Percentiles rank a stretch among this genome's conserved stretches.
These are phyloP conservation scores for Bellardia bayeri DNA, from an alignment of 2,888 invertebrate genomes.

Conservation along the genomic window DNA sequence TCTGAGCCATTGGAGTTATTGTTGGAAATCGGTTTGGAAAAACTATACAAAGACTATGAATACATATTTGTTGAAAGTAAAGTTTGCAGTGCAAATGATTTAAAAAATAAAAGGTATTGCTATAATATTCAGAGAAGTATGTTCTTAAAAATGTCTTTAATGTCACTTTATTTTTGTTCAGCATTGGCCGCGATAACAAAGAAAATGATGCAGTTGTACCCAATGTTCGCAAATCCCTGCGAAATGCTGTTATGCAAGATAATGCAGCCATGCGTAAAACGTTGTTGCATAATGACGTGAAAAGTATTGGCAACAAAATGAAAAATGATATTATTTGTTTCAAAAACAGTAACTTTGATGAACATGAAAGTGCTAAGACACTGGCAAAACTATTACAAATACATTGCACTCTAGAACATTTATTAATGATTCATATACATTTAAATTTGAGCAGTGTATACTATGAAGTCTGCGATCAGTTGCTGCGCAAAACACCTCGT, in stretches of 20 bases:
- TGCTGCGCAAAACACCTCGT: constrained; percentile 78
- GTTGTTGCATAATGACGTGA: constrained; percentile 78
- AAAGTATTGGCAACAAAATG: constrained; percentile 69
- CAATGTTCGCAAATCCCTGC: constrained; percentile 82
- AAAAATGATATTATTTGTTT: constrained; percentile 78
- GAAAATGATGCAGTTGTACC: constrained; percentile 74
- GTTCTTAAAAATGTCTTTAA: neutral
- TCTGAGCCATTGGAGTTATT: constrained; percentile 83
- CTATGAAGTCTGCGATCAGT: constrained; percentile 79
- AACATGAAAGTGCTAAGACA: constrained; percentile 77
- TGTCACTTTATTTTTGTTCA: neutral
- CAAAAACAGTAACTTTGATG: constrained; percentile 82
- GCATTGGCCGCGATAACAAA: constrained; percentile 54
- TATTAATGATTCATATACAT: constrained; percentile 82
- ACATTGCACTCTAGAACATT: constrained; percentile 82
- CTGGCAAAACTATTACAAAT: constrained; percentile 82
- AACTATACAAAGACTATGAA: constrained; percentile 83
- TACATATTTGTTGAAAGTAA: constrained; percentile 83
- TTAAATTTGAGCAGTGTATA: constrained; percentile 81
- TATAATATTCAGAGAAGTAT: neutral
- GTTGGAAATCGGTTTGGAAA: constrained; percentile 84
- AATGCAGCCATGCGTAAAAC: constrained; percentile 78
- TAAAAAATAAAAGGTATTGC: constrained; percentile 76
- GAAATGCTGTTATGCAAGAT: constrained; percentile 79
- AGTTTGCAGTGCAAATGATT: constrained; percentile 80